Evolutionary conservation across 2,797 vertebrate genomes (phyloP).

Genomic region (Erethizon dorsatum): DNA sequence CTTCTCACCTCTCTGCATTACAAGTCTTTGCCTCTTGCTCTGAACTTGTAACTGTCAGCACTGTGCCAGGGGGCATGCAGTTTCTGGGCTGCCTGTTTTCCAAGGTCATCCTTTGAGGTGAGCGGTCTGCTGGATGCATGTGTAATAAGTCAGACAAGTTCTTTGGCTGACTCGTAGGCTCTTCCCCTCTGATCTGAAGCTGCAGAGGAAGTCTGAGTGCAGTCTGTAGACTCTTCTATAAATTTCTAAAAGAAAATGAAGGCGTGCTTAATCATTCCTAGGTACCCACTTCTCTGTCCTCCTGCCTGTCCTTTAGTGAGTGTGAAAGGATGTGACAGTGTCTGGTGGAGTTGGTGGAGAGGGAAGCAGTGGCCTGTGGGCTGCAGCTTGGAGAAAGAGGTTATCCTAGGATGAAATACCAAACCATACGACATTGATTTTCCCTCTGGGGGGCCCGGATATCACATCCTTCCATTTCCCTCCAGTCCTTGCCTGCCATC

Average conservation of each 20-base stretch:
- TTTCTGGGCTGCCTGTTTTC: slow-evolving; percentile 81
- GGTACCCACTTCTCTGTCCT: neutral
- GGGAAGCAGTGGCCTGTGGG: slow-evolving; percentile 63
- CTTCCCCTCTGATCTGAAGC: slow-evolving; percentile 68
- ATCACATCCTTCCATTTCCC: slow-evolving; percentile 93
- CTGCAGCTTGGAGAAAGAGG: slow-evolving; percentile 65
- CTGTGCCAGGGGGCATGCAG: slow-evolving; percentile 74
- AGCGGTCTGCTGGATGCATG: slow-evolving; percentile 64
- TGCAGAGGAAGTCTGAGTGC: neutral
- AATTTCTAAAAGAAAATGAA: slow-evolving; percentile 20
- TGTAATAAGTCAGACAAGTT: slow-evolving; percentile 65
- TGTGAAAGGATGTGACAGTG: neutral
- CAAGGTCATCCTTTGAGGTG: slow-evolving; percentile 83
- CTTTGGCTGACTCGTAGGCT: neutral
- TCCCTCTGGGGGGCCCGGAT: slow-evolving; percentile 78
- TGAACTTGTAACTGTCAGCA: slow-evolving; percentile 72
- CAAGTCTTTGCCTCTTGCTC: slow-evolving; percentile 69
- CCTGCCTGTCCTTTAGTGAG: neutral
- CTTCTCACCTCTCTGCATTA: slow-evolving; percentile 34
- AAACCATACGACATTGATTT: slow-evolving; percentile 85
- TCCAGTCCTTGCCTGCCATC: slow-evolving; percentile 87
- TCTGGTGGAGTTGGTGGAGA: slow-evolving; percentile 53
- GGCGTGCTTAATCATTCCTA: neutral
- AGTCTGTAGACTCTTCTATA: neutral
- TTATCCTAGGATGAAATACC: slow-evolving; percentile 82